Conservation (phyloP, 2,113 vertebrate genomes). For the Eurystomus gularis region DNA sequence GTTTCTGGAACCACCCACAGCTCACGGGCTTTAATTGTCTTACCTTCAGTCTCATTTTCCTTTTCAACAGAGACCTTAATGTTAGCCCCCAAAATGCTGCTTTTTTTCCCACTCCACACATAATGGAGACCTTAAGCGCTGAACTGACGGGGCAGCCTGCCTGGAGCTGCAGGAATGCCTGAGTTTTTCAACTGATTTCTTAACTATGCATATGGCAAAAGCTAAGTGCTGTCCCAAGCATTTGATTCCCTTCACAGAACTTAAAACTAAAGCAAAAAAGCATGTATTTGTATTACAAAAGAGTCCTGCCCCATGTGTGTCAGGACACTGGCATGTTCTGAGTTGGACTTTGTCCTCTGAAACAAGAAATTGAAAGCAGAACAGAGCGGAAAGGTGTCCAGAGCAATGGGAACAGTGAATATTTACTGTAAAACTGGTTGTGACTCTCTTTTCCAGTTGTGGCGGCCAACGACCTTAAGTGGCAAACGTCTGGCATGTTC, state of each 20-base stretch:
- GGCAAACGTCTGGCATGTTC: constrained; percentile 98
- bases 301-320: neutral
- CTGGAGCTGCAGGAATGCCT: neutral
- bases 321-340: fast-evolving
- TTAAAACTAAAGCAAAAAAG: neutral
- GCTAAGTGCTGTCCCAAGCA: neutral
- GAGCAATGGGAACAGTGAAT: neutral
- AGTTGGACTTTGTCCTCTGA: neutral
- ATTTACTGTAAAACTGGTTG: neutral
- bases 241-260: neutral
- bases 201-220: neutral
- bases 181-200: neutral
- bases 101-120: neutral
- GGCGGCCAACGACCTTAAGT: constrained; percentile 93
- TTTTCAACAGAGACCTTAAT: neutral
- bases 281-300: neutral
- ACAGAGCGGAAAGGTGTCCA: neutral
- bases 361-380: neutral
- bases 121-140: neutral
- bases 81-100: neutral
- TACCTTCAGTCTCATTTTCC: neutral
- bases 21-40: neutral
- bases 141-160: neutral
- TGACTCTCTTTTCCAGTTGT: constrained; percentile 81
- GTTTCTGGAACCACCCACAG: neutral